phyloP scores from a whole-genome alignment of 2,888 invertebrate species.

The Ochlodes sylvanus region DNA sequence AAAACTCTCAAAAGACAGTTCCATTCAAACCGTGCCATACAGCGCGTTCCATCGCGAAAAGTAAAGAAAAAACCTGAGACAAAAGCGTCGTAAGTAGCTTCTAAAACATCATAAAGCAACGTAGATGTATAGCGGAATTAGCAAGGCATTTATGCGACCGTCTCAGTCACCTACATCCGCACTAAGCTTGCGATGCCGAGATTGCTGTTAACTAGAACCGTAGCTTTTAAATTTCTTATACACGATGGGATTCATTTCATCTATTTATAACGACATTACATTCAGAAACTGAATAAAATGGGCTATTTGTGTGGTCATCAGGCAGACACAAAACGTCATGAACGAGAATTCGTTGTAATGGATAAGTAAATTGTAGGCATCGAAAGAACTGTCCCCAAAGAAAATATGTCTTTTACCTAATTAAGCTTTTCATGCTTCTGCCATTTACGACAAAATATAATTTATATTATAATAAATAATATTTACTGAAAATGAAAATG shows the following conservation, averaged over 20 bases:
- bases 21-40: conserved; percentile 13
- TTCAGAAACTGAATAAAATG: too few relatives aligned
- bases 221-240: conserved; percentile 5
- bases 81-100: conserved; percentile 37
- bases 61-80: conserved; percentile 22
- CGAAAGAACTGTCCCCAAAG: background rate
- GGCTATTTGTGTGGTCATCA: too few relatives aligned
- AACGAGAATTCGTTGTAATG: too few relatives aligned
- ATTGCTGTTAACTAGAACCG: background rate
- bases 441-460: too few relatives aligned
- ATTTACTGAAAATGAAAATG: too few relatives aligned
- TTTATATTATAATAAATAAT: too few relatives aligned
- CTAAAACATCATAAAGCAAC: conserved; percentile 34
- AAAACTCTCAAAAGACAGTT: conserved; percentile 31
- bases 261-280: too few relatives aligned
- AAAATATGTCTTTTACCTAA: too few relatives aligned
- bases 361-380: too few relatives aligned
- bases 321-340: too few relatives aligned
- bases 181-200: background rate
- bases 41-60: conserved; percentile 20
- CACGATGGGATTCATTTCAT: too few relatives aligned
- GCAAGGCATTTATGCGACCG: conserved; percentile 30
- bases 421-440: too few relatives aligned
- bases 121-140: conserved; percentile 21
- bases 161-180: conserved; percentile 13